These are phyloP conservation scores for Salvelinus sp. DNA, from an alignment of 2,113 vertebrate genomes.

Conservation along the genomic window DNA sequence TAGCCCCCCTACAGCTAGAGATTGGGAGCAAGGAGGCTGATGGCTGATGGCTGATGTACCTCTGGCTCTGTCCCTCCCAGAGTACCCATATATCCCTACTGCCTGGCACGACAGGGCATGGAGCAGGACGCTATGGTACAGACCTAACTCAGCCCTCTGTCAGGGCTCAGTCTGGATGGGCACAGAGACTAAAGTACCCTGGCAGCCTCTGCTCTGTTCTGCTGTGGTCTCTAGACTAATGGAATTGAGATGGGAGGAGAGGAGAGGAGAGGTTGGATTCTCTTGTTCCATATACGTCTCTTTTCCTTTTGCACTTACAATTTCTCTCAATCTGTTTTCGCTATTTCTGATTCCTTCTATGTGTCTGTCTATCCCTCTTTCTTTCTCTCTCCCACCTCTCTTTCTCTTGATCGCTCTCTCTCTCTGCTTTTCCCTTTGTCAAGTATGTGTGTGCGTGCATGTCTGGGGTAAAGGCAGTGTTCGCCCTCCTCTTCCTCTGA, in stretches of 20 bases:
- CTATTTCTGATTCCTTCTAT: not conserved
- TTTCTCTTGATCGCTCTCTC: not conserved
- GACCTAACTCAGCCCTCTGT: not conserved
- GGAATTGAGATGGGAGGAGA: not conserved
- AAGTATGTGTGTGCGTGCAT: not conserved
- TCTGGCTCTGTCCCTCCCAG: not conserved
- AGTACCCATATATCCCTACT: not conserved
- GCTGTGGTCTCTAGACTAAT: not conserved
- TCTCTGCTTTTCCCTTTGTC: not conserved
- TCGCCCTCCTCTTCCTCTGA: not conserved
- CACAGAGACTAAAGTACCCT: not conserved
- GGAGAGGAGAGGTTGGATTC: not conserved
- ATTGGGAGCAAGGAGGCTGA: too few relatives aligned
- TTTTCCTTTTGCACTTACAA: slow-evolving; percentile 18
- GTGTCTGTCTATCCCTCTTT: not conserved
- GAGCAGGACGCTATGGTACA: not conserved
- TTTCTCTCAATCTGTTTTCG: not conserved
- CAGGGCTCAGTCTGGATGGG: not conserved
- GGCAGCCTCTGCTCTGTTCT: not conserved
- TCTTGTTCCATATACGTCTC: slow-evolving; percentile 24
- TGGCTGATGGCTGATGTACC: not conserved
- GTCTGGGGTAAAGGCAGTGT: not conserved
- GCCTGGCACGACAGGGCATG: not conserved
- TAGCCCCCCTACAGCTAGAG: too few relatives aligned
- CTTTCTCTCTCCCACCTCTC: not conserved